Evolutionary conservation across 2,113 vertebrate genomes (phyloP).

Genomic region (Proterorhinus semilunaris): DNA sequence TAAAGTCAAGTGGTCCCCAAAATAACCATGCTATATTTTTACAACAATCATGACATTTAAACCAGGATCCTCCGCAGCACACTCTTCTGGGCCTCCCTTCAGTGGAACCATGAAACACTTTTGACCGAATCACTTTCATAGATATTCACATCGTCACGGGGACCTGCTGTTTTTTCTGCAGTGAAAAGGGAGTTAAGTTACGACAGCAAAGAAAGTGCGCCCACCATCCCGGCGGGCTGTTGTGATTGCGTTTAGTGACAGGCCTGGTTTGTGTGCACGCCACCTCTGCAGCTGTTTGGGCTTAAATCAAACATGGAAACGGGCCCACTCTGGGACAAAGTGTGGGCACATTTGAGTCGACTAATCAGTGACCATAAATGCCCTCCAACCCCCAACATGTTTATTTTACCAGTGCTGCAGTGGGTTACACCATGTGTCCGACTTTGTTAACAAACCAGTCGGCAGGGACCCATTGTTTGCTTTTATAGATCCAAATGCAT

Average conservation of each 20-base stretch:
- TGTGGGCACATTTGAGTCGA: conserved; percentile 36
- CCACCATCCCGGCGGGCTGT: conserved; percentile 30
- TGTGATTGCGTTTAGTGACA: conserved; percentile 33
- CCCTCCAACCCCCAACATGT: conserved; percentile 20
- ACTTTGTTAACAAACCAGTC: conserved; percentile 10
- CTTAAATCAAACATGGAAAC: conserved; percentile 72
- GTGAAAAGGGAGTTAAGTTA: conserved; percentile 45
- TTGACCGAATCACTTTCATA: conserved; percentile 42
- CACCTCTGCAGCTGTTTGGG: conserved; percentile 65
- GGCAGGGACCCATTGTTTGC: conserved; percentile 2
- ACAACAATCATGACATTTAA: conserved; percentile 11
- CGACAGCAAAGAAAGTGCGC: conserved; percentile 24
- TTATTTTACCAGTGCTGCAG: conserved; percentile 11
- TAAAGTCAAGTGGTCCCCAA: too few relatives aligned
- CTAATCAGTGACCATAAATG: conserved; percentile 39
- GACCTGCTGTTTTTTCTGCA: conserved; percentile 33
- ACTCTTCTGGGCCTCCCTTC: conserved; percentile 11
- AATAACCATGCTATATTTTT: not conserved
- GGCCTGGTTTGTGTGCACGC: conserved; percentile 36
- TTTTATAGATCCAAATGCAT: conserved; percentile 12
- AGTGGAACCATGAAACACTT: conserved; percentile 20
- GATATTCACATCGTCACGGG: conserved; percentile 31
- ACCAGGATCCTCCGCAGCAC: conserved; percentile 16
- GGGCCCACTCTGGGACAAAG: conserved; percentile 35
- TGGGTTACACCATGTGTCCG: conserved; percentile 8